A percentile compares a stretch with the other conserved stretches of the same genome.
These are phyloP conservation scores for Polydrusus pterygomalis DNA, from an alignment of 2,888 invertebrate genomes.

Conservation along the genomic window DNA sequence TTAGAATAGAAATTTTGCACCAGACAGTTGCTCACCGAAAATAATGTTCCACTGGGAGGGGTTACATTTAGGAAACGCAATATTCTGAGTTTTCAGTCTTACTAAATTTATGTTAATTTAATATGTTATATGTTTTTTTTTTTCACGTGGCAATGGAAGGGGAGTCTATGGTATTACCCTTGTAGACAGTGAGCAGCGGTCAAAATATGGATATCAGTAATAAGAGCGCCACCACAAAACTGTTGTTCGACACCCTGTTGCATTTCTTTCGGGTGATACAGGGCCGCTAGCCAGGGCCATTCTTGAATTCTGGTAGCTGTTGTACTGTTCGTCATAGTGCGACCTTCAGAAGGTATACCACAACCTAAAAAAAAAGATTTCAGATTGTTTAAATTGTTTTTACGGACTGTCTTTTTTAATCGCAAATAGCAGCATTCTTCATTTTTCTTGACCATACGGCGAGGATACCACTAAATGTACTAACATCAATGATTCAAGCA, in stretches of 20 bases:
- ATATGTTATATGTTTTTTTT: too few relatives aligned
- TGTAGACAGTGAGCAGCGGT: slow-evolving; percentile 85
- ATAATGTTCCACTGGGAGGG: too few relatives aligned
- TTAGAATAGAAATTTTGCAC: too few relatives aligned
- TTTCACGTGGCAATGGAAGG: too few relatives aligned
- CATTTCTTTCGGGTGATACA: slow-evolving; percentile 75
- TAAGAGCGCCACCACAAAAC: slow-evolving; percentile 88
- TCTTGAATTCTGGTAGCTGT: slow-evolving; percentile 71
- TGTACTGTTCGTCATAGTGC: slow-evolving; percentile 44
- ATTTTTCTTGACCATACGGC: background rate
- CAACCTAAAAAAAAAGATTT: slow-evolving; percentile 64
- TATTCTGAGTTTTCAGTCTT: too few relatives aligned
- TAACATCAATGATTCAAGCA: too few relatives aligned
- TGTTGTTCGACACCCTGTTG: slow-evolving; percentile 72
- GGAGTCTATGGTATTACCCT: slow-evolving; percentile 69
- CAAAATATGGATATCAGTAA: slow-evolving; percentile 85
- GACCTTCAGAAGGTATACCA: slow-evolving; percentile 63
- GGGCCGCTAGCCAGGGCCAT: slow-evolving; percentile 91
- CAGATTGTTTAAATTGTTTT: background rate
- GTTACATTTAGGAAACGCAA: too few relatives aligned
- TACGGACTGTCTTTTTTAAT: too few relatives aligned
- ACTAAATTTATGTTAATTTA: too few relatives aligned
- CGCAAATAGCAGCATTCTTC: too few relatives aligned
- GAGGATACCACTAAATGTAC: too few relatives aligned
- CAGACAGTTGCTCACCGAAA: background rate